Base-by-base conservation (phyloP, 1,140 invertebrate species). In the Zelostemma sp. region DNA sequence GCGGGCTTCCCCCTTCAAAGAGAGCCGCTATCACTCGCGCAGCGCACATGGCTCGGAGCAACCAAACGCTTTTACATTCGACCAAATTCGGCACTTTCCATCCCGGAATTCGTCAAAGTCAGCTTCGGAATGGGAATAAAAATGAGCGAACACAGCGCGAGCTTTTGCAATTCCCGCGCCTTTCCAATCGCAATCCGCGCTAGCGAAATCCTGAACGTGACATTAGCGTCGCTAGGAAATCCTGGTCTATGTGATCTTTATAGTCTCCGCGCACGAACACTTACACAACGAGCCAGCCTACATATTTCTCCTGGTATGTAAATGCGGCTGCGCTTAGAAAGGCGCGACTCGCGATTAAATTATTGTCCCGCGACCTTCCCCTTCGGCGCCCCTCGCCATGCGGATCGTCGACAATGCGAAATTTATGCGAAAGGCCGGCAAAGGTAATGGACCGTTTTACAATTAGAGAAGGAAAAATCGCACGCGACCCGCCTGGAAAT, bases 281-380 rank as follows among this genome's bases (percentile, higher is more conserved):
- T 40, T 41, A 59, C 38, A n/a, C 55, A 40, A 25, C n/a, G 16
- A 33, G 11, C 43, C 59, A 63, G 57, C 59, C 59, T 68, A 70
- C 61, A 70, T 70, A 70, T 60, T 61, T 70, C 56, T 70, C 43
- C 61, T 46, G 59, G 67, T 70, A 70, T 70, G 61, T 61, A 64
- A 70, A 70, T 70, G 57, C 19, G 25, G 19, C 47, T 15, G 47
- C 17, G 57, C 56, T 65, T 70, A 70, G 67, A 70, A 70, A 70
- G 67, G 67, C 67, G 46, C 59, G 61, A 57, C 60, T 69, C 60
- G 61, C 67, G 61, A 64, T 70, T 57, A 64, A 70, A 64, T 64
- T 55, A 70, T 70, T 70, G 57, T 70, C 61, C 67, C 41, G 67
- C 61, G 67, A 70, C 67, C 67, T 70, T 70, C 63, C 53, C 51